phyloP scores from a whole-genome alignment of 2,888 invertebrate genomes.

The Trachelus stipa region DNA sequence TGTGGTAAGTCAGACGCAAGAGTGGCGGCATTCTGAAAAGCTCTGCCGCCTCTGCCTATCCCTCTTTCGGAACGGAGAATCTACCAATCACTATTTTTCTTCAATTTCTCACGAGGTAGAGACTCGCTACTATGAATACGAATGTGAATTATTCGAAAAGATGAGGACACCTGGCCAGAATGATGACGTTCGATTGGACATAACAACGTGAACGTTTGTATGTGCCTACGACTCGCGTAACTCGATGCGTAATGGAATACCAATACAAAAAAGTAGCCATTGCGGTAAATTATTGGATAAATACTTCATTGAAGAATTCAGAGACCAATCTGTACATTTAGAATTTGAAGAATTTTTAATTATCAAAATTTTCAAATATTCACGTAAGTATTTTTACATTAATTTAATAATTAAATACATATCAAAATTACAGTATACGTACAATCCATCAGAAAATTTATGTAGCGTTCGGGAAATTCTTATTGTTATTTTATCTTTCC shows the following conservation, averaged over 20 bases:
- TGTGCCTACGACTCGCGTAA: neutral
- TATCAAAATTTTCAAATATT: neutral
- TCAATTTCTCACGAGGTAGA: neutral
- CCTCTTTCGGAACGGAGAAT: neutral
- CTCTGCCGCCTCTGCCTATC: neutral
- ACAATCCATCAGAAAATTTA: neutral
- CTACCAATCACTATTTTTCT: neutral
- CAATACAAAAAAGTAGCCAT: neutral
- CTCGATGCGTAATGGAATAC: neutral
- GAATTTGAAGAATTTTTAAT: neutral
- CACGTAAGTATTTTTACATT: neutral
- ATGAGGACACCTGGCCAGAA: constrained; percentile 5
- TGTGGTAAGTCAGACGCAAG: neutral
- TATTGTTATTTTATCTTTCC: neutral
- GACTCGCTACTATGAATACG: neutral
- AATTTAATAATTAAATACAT: neutral
- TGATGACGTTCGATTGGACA: constrained; percentile 1
- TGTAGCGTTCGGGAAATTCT: neutral
- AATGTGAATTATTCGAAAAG: neutral
- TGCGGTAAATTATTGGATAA: neutral
- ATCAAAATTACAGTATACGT: neutral
- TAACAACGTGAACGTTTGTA: neutral
- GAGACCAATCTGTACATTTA: neutral
- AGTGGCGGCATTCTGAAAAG: neutral
- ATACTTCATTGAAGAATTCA: neutral